Conservation (phyloP, 2,113 vertebrate species). For the Rhizomys pruinosus region DNA sequence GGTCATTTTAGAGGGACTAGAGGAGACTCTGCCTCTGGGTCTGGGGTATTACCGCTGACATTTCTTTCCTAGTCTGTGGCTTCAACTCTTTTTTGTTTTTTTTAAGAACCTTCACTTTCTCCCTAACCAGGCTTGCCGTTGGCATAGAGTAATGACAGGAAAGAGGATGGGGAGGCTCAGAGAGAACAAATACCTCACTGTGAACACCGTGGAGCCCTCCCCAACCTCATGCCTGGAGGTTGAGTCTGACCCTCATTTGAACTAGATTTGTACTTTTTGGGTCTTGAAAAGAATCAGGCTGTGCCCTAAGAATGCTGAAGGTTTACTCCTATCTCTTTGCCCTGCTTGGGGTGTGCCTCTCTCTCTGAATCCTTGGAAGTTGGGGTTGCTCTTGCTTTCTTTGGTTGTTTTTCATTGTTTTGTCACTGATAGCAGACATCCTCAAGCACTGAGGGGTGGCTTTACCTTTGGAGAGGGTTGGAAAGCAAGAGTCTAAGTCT, state of each 20-base stretch:
- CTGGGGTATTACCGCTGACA: no score
- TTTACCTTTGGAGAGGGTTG: not conserved
- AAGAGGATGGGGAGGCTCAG: not conserved
- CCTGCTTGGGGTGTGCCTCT: not conserved
- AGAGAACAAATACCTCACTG: not conserved
- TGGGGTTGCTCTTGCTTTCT: not conserved
- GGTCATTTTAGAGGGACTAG: not conserved
- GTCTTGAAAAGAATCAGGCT: not conserved
- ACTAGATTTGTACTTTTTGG: not conserved
- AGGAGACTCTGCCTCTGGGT: not conserved
- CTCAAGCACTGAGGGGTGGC: not conserved
- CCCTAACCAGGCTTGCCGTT: not conserved
- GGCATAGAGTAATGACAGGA: not conserved
- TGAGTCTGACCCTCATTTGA: not conserved
- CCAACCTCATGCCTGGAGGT: not conserved
- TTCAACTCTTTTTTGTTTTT: not conserved
- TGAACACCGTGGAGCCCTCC: not conserved
- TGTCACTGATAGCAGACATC: not conserved
- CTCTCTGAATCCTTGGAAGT: not conserved
- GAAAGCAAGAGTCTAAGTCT: not conserved
- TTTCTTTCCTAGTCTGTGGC: not conserved
- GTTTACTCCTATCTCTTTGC: not conserved
- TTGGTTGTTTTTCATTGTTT: not conserved
- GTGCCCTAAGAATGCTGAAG: not conserved
- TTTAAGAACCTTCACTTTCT: not conserved